Evolutionary conservation across 1,140 invertebrate species (phyloP).

Genomic region (Ostrea edulis): DNA sequence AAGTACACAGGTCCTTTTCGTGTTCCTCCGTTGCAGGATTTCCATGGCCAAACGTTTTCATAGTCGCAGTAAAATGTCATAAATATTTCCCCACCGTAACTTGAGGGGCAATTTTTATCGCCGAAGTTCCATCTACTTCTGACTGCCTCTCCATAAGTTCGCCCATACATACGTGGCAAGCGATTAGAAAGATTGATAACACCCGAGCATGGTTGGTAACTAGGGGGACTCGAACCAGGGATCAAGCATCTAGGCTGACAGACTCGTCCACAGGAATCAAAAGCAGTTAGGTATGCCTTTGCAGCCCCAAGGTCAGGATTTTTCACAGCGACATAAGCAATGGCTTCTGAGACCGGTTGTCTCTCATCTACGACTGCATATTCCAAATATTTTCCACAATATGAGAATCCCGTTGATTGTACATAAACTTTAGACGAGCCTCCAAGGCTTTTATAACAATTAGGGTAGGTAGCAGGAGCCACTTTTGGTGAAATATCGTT

Average conservation of each 20-base stretch:
- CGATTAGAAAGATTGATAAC: conserved; percentile 54
- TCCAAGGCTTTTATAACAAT: conserved; percentile 44
- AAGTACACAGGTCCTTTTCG: not conserved
- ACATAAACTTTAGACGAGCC: conserved; percentile 61
- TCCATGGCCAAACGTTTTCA: conserved; percentile 64
- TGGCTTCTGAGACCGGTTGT: conserved; percentile 59
- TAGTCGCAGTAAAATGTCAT: conserved; percentile 71
- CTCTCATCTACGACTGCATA: conserved; percentile 65
- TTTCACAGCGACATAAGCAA: conserved; percentile 64
- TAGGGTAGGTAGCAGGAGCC: conserved; percentile 29
- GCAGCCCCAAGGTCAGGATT: conserved; percentile 49
- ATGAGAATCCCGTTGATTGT: conserved; percentile 62
- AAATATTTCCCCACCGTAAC: conserved; percentile 59
- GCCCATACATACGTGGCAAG: conserved; percentile 54
- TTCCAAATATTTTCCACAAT: conserved; percentile 66
- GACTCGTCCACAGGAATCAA: conserved; percentile 67
- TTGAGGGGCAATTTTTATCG: conserved; percentile 58
- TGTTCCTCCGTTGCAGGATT: conserved; percentile 15
- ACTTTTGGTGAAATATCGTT: conserved; percentile 16
- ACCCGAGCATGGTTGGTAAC: conserved; percentile 60
- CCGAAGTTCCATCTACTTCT: conserved; percentile 63
- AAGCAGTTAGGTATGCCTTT: conserved; percentile 57
- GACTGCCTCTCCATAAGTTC: conserved; percentile 60
- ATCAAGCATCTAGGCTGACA: conserved; percentile 63
- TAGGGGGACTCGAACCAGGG: conserved; percentile 44